These are phyloP conservation scores for Suncus etruscus DNA, from an alignment of 2,113 vertebrate genomes.

Conservation along the genomic window DNA sequence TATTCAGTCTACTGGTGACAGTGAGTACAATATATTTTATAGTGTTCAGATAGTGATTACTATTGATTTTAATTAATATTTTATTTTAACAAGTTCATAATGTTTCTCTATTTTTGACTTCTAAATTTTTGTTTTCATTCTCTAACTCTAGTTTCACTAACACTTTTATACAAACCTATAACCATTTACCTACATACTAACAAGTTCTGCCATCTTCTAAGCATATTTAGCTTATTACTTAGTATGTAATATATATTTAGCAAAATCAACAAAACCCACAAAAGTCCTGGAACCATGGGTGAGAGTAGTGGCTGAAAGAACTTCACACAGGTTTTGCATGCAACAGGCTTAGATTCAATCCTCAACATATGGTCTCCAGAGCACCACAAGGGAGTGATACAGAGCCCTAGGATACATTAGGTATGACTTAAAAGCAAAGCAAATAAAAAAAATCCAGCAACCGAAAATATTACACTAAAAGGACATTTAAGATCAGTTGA, in stretches of 20 bases:
- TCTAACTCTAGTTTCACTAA: background rate
- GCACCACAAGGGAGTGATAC: too few species aligned
- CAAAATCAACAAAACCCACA: slow-evolving; percentile 1
- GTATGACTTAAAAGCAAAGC: too few species aligned
- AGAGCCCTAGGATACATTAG: too few species aligned
- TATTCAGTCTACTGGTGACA: background rate
- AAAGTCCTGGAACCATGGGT: background rate
- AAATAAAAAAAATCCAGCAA: background rate
- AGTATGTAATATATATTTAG: background rate
- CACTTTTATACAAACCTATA: background rate
- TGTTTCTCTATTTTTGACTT: background rate
- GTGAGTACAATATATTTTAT: background rate
- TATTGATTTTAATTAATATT: background rate
- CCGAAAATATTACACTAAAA: slow-evolving; percentile 6
- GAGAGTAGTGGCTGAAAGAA: too few species aligned
- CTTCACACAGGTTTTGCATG: too few species aligned
- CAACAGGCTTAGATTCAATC: too few species aligned
- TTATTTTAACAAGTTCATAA: slow-evolving; percentile 13
- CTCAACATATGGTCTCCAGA: too few species aligned
- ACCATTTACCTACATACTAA: background rate
- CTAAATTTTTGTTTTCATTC: background rate
- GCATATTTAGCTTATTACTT: background rate
- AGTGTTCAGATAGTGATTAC: background rate
- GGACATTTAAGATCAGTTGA: background rate
- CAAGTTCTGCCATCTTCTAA: background rate